Percentiles rank a stretch among this genome's conserved stretches.
These are phyloP conservation scores for Actinostola sp. DNA, from an alignment of 92 coral and sea anemone genomes.

Conservation along the genomic window DNA sequence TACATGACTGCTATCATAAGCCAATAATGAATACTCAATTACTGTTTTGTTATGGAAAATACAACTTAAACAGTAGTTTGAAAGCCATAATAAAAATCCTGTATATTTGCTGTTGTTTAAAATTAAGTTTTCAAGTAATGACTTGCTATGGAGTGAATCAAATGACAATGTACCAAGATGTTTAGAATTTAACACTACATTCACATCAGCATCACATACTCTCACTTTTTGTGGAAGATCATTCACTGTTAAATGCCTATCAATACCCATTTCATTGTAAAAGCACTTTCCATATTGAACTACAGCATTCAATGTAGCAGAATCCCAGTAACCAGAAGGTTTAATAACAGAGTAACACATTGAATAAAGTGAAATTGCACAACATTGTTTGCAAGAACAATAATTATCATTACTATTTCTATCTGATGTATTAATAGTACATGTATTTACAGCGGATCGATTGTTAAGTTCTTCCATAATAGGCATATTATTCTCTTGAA, in stretches of 20 bases:
- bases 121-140: constrained; percentile 26
- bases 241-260: constrained; percentile 11
- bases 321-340: constrained; percentile 44
- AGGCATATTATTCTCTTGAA: no score
- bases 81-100: constrained; percentile 26
- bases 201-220: constrained; percentile 13
- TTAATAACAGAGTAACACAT: constrained; percentile 51
- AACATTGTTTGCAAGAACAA: constrained; percentile 42
- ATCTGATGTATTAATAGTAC: no score
- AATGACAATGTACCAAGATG: constrained; percentile 18
- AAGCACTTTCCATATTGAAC: constrained; percentile 50
- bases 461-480: no score
- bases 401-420: no score
- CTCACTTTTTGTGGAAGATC: neutral
- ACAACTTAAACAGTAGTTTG: constrained; percentile 39
- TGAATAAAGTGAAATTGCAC: constrained; percentile 48
- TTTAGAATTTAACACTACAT: constrained; percentile 11
- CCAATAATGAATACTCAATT: constrained; percentile 38
- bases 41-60: constrained; percentile 24
- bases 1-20: constrained; percentile 23
- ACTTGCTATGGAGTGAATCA: constrained; percentile 25
- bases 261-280: constrained; percentile 30
- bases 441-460: no score
- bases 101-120: constrained; percentile 19
- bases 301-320: neutral